A percentile compares a stretch with the other conserved stretches of the same genome.
Conservation (phyloP, 2,113 vertebrate genomes). For the Microtus montanus region DNA sequence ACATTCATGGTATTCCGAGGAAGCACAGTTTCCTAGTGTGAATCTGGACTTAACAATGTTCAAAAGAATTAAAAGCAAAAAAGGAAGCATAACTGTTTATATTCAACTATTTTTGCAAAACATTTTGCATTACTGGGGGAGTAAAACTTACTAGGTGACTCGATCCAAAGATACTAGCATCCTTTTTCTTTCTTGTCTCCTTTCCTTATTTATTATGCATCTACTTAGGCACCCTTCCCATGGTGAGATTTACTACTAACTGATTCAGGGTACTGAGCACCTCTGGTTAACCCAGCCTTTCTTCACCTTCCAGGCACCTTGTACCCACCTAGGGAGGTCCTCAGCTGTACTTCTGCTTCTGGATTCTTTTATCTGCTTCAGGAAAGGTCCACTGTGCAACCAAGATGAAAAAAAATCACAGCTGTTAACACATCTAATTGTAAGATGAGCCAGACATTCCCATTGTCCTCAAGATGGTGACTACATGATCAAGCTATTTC, state of each 20-base stretch:
- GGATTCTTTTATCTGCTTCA: not conserved
- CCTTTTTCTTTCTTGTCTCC: not conserved
- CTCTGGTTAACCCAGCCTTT: not conserved
- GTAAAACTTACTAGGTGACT: not conserved
- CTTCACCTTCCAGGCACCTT: not conserved
- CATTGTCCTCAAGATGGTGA: not conserved
- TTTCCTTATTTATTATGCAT: not conserved
- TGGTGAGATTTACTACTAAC: not conserved
- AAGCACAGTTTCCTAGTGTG: not conserved
- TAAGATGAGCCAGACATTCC: not conserved
- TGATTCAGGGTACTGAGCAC: not conserved
- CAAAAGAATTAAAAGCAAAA: not conserved
- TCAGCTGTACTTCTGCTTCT: not conserved
- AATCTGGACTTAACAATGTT: not conserved
- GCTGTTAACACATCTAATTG: not conserved
- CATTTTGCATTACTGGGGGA: not conserved
- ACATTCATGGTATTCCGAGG: not conserved
- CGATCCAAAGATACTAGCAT: not conserved
- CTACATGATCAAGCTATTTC: not conserved
- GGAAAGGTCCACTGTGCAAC: not conserved
- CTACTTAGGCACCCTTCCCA: not conserved
- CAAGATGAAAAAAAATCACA: not conserved
- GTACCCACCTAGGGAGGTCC: not conserved
- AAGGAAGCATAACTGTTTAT: conserved; percentile 2
- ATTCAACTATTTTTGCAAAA: not conserved